Percentiles rank a stretch among this genome's conserved stretches.
Conservation (phyloP, 2,888 invertebrate genomes). For the Rhamphomyia laevipes region DNA sequence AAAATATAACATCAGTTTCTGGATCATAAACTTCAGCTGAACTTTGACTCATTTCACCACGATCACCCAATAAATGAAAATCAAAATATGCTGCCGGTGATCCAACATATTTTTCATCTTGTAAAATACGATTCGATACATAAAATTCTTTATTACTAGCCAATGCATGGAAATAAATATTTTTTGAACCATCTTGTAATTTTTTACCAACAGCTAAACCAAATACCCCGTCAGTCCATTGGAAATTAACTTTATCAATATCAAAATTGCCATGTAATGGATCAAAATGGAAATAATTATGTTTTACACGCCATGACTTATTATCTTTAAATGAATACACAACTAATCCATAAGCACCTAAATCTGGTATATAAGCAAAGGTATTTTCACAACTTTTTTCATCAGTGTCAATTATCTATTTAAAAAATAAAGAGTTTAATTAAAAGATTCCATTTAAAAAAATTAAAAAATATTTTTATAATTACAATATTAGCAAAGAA, state of each 20-base stretch:
- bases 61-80: constrained; percentile 59
- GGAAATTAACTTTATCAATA: constrained; percentile 67
- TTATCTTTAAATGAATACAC: constrained; percentile 64
- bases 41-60: constrained; percentile 60
- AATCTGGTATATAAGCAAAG: constrained; percentile 65
- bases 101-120: constrained; percentile 59
- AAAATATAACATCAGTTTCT: constrained; percentile 59
- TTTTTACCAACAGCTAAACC: constrained; percentile 56
- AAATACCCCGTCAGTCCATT: constrained; percentile 77
- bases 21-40: constrained; percentile 61
- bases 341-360: constrained; percentile 62
- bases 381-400: constrained; percentile 60
- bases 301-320: constrained; percentile 66
- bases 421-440: constrained; percentile 14
- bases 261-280: constrained; percentile 65
- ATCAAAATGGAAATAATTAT: constrained; percentile 76
- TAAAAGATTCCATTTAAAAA: constrained; percentile 1
- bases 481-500: constrained; percentile 73
- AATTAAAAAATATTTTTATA: not conserved
- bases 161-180: constrained; percentile 71
- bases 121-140: constrained; percentile 59
- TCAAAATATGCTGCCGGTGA: constrained; percentile 54
- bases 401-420: constrained; percentile 57
- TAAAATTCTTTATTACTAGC: constrained; percentile 70
- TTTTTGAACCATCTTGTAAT: constrained; percentile 47